Conservation (phyloP, 2,888 invertebrate genomes). For the Ornithoptera priamus region DNA sequence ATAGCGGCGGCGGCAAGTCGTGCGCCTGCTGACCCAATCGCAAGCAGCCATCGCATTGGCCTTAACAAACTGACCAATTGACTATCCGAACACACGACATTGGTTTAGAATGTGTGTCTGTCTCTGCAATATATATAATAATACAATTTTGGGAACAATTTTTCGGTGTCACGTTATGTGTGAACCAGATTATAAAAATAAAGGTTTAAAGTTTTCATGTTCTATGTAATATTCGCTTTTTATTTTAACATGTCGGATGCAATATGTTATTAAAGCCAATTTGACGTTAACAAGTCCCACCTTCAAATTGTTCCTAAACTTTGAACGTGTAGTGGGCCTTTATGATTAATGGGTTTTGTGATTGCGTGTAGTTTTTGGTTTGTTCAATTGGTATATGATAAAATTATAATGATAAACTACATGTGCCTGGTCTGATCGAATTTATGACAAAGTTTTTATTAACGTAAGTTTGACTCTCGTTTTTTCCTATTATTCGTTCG, state of each 20-base stretch:
- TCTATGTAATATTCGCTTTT: background rate
- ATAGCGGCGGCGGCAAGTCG: constrained; percentile 68
- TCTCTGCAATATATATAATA: constrained; percentile 1
- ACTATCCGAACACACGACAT: constrained; percentile 8
- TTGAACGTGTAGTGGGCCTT: constrained; percentile 5
- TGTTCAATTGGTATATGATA: constrained; percentile 18
- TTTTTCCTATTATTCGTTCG: constrained; percentile 29
- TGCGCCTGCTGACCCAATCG: constrained; percentile 81
- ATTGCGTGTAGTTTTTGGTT: constrained; percentile 25
- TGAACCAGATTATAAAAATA: background rate
- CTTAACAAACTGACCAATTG: constrained; percentile 17
- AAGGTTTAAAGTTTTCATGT: background rate
- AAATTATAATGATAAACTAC: constrained; percentile 21
- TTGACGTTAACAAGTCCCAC: background rate
- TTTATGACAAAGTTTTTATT: constrained; percentile 43
- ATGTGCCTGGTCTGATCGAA: constrained; percentile 41
- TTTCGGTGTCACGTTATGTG: background rate
- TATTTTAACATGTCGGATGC: background rate
- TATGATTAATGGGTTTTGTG: constrained; percentile 24
- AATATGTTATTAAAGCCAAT: background rate
- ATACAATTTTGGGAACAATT: constrained; percentile 13
- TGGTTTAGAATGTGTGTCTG: constrained; percentile 5
- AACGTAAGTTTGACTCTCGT: constrained; percentile 34
- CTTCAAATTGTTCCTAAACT: constrained; percentile 22
- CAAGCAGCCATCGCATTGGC: constrained; percentile 24